Evolutionary conservation across 2,888 invertebrate species (phyloP), one percentile per base, ranked within the genome.

Genomic region (Aricia artaxerxes): DNA sequence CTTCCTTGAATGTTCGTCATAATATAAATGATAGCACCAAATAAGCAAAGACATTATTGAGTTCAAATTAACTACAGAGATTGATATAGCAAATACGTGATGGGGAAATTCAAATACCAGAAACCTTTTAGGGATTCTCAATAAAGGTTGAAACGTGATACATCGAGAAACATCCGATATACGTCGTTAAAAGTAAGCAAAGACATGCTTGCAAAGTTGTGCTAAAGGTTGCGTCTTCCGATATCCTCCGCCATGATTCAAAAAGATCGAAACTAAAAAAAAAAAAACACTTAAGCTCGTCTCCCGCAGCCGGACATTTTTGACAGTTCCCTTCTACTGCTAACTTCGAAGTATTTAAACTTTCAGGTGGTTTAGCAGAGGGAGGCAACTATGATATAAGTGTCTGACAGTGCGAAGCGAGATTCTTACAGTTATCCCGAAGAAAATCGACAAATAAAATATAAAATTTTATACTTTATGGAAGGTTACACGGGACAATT

Each of bases 61-160:
- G n/a, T 61, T 61, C 61, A n/a, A 31, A 24, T 31, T 61, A 61
- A 61, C 61, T 61, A 31, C 64, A 64, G 31, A 31, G 64, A 31
- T 24, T 40, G 38, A 73, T 73, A 40, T 7, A 73, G 40, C 64
- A 73, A 40, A 4, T 40, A 73, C 40, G 6, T 73, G 40, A 73
- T 40, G 1, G 16, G 73, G 40, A 40, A 73, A 73, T 40, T 40
- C n/a, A 73, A 73, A 40, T 73, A 73, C 40, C 11, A 40, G n/a
- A 73, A 73, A 40, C 40, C 73, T 72, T 72, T 72, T 72, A 38
- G 72, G 72, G 38, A 40, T 72, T 72, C 72, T 6, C 72, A 6
- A 16, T 16, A 35, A 72, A 72, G 38, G 16, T 13, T 16, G 38
- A 5, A 72, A 38, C 16, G 6, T 40, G 16, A 72, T 72, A 35